Evolutionary conservation across 2,888 invertebrate genomes (phyloP).

Genomic region (Zootermopsis nevadensis): DNA sequence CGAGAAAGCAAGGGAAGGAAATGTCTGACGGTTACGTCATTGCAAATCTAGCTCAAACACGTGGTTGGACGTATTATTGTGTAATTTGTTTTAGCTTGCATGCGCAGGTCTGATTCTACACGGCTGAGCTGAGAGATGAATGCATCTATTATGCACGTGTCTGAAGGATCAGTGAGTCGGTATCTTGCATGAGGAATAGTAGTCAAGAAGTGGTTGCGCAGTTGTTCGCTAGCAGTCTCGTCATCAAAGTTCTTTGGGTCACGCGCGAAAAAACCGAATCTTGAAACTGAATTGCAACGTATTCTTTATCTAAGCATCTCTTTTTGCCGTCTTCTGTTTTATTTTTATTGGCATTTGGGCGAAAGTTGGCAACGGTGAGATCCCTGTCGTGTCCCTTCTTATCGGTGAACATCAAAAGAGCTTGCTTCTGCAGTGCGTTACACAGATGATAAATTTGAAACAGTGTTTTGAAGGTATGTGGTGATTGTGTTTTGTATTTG

Average conservation of each 20-base stretch:
- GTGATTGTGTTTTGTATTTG: background rate
- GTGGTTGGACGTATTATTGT: background rate
- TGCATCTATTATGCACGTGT: background rate
- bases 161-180: background rate
- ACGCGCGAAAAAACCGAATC: background rate
- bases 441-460: background rate
- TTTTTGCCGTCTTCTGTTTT: background rate
- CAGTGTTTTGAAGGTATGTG: background rate
- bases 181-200: background rate
- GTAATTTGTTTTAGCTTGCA: background rate
- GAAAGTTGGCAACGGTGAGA: background rate
- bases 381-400: background rate
- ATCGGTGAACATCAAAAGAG: background rate
- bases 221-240: background rate
- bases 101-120: constrained; percentile 1
- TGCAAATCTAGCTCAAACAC: background rate
- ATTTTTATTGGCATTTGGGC: background rate
- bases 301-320: background rate
- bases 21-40: background rate
- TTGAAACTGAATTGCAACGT: background rate
- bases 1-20: background rate
- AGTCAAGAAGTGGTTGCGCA: background rate
- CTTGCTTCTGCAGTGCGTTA: background rate
- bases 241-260: background rate
- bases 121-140: background rate